A percentile compares a stretch with the other conserved stretches of the same genome.
Evolutionary conservation across 2,888 invertebrate species (phyloP).

Genomic region (Lycocerus yunnanus): DNA sequence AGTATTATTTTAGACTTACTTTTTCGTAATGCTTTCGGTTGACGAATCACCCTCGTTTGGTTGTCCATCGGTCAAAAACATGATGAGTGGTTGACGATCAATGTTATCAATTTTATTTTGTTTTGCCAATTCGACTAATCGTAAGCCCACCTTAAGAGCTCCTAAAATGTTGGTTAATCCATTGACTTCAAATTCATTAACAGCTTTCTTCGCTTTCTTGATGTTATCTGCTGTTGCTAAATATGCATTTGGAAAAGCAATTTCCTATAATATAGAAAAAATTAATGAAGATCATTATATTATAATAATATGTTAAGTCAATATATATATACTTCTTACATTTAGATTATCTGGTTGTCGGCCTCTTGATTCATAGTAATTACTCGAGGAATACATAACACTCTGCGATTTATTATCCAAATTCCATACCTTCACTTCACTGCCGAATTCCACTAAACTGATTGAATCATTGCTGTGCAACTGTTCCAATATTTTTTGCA

Average conservation of each 20-base stretch:
- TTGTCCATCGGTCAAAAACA: slow-evolving; percentile 71
- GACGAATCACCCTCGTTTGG: slow-evolving; percentile 65
- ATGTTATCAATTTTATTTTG: slow-evolving; percentile 35
- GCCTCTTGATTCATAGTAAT: slow-evolving; percentile 21
- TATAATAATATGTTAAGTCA: background rate
- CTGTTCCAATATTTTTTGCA: slow-evolving; percentile 68
- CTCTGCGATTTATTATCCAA: slow-evolving; percentile 56
- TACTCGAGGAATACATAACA: slow-evolving; percentile 41
- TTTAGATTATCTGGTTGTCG: slow-evolving; percentile 33
- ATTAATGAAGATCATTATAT: background rate
- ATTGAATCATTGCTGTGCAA: slow-evolving; percentile 68
- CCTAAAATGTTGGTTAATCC: slow-evolving; percentile 73
- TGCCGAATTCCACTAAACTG: slow-evolving; percentile 69
- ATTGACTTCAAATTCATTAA: slow-evolving; percentile 59
- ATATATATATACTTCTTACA: slow-evolving; percentile 5
- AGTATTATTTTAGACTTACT: background rate
- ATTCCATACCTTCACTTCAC: slow-evolving; percentile 60
- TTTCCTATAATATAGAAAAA: slow-evolving; percentile 32
- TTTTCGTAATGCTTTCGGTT: slow-evolving; percentile 42
- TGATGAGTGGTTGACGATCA: slow-evolving; percentile 63
- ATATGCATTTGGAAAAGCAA: slow-evolving; percentile 57
- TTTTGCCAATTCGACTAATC: slow-evolving; percentile 43
- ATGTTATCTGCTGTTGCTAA: slow-evolving; percentile 62
- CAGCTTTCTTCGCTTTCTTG: slow-evolving; percentile 63
- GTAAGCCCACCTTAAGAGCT: slow-evolving; percentile 62